Evolutionary conservation across 2,888 invertebrate species (phyloP), one percentile per base, ranked within the genome.

Genomic region (Gastrophysa polygoni): DNA sequence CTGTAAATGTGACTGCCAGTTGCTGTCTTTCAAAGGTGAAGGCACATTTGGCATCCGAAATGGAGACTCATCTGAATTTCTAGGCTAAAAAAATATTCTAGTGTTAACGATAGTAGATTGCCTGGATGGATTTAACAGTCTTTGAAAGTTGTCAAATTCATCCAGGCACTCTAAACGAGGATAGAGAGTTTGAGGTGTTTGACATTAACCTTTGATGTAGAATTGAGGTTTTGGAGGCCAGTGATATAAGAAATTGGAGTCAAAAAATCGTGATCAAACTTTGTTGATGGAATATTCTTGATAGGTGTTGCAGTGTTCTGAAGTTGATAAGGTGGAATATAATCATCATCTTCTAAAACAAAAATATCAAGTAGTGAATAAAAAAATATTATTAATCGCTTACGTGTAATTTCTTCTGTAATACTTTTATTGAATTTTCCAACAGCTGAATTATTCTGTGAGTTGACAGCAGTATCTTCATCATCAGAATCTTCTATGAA

Each of bases 181-280:
- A n/a, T n/a, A 8, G 17, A 8, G n/a, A 24, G 28, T 29, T 11
- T 18, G 20, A 20, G 32, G 57, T 63, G n/a, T 1, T 4, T 38
- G 14, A 38, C 14, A 10, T 38, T 71, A 74, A 80, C 80, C 72
- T 80, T 81, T 5, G 75, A 73, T 28, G 71, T 75, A 3, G 79
- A 78, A 48, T 78, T 61, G 57, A 81, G 75, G 66, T 77, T 80
- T 67, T 80, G 81, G 20, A 82, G 71, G 28, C 82, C 75, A 59
- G 83, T 75, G 24, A 84, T 74, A 67, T 83, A 83, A 1, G 81
- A 79, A 60, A 83, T 77, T 0, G 85, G 85, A 3, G 85, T 84
- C 43, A 84, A 57, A 71, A 84, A 82, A 63, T 80, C 80, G 4
- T 79, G 72, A 49, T 77, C 76, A 1, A 75, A 71, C 63, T 74